Evolutionary conservation across 2,113 vertebrate species (phyloP).

Genomic region (Microcebus griseorufus): DNA sequence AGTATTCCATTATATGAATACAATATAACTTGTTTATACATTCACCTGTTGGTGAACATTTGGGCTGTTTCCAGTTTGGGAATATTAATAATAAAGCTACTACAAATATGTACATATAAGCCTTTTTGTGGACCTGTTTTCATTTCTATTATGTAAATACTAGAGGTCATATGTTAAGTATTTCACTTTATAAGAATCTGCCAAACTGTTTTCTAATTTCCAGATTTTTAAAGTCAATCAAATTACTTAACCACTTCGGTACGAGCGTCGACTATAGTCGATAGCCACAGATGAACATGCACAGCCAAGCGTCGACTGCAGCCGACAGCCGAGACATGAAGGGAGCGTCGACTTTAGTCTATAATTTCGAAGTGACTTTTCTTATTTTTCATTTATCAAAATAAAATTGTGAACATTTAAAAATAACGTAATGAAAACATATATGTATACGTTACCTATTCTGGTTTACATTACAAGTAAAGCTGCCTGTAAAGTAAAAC

Average conservation of each 20-base stretch:
- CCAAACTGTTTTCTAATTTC: neutral
- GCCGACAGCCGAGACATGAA: too few species aligned
- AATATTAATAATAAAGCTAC: neutral
- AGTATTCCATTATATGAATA: neutral
- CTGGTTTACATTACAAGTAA: too few species aligned
- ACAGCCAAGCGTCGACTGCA: too few species aligned
- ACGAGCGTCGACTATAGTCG: too few species aligned
- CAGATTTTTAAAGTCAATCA: conserved; percentile 7
- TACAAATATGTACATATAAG: neutral
- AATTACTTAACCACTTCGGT: neutral
- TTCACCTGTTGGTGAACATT: neutral
- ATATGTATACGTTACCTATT: too few species aligned
- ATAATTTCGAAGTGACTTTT: too few species aligned
- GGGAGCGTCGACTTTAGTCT: too few species aligned
- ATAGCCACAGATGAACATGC: too few species aligned
- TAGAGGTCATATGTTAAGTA: neutral
- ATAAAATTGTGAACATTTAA: too few species aligned
- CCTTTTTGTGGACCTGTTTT: neutral
- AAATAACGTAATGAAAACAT: too few species aligned
- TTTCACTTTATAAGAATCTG: neutral
- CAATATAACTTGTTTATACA: neutral
- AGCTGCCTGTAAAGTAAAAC: too few species aligned
- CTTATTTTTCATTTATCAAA: too few species aligned
- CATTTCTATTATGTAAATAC: neutral
- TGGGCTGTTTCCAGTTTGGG: neutral